A percentile compares a stretch with the other conserved stretches of the same genome.
Conservation (phyloP, 1,140 invertebrate species). For the Lerema accius region DNA sequence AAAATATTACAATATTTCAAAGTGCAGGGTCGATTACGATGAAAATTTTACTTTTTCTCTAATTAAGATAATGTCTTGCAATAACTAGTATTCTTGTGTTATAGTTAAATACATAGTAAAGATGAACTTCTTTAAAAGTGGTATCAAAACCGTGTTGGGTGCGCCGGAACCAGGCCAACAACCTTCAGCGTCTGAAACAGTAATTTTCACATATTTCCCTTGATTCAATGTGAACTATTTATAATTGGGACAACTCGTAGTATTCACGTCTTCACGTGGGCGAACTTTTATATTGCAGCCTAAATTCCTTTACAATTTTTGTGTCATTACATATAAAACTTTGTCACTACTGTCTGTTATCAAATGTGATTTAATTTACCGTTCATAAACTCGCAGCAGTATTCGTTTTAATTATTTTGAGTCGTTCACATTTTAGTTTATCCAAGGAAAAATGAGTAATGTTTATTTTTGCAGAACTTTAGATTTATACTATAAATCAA, state of each 20-base stretch:
- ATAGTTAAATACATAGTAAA: conserved; percentile 30
- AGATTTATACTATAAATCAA: too few relatives aligned
- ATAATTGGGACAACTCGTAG: conserved; percentile 32
- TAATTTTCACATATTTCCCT: conserved; percentile 71
- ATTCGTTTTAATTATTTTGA: too few relatives aligned
- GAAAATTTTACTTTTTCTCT: conserved; percentile 6
- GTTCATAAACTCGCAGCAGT: too few relatives aligned
- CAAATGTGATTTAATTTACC: background rate
- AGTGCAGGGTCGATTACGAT: conserved; percentile 1
- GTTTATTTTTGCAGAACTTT: too few relatives aligned
- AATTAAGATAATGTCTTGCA: conserved; percentile 32
- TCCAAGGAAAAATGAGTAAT: too few relatives aligned
- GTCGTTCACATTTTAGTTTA: too few relatives aligned
- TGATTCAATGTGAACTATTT: conserved; percentile 36
- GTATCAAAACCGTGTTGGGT: conserved; percentile 95
- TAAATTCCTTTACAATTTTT: conserved; percentile 3
- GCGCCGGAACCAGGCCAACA: conserved; percentile 88
- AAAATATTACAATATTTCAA: background rate
- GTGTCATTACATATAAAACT: background rate
- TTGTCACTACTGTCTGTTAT: background rate
- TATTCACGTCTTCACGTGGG: conserved; percentile 18
- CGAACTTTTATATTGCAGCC: conserved; percentile 18
- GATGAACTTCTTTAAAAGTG: conserved; percentile 95
- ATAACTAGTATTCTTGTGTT: conserved; percentile 16
- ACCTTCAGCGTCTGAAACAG: conserved; percentile 93